These are phyloP conservation scores for Camponotus pennsylvanicus DNA, from an alignment of 1,140 invertebrate species.

Conservation along the genomic window DNA sequence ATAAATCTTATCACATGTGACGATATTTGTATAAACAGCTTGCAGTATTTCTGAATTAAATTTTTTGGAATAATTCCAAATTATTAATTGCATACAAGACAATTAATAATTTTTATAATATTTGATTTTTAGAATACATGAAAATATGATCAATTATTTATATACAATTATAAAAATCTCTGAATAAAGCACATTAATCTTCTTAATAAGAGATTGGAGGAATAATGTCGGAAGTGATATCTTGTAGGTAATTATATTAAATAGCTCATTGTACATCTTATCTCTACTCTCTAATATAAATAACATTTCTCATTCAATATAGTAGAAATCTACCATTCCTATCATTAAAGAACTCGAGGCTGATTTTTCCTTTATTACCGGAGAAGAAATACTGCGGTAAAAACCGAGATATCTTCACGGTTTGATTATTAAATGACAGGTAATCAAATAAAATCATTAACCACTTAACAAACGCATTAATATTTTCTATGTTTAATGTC, in stretches of 20 bases:
- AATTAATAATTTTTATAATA: not conserved
- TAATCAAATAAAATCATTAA: conserved; percentile 25
- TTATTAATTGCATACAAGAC: not conserved
- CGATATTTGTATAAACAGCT: no score
- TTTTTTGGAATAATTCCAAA: not conserved
- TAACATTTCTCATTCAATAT: not conserved
- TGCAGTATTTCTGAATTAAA: not conserved
- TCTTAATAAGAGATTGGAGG: not conserved
- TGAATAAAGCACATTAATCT: not conserved
- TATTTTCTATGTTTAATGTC: conserved; percentile 14
- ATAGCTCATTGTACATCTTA: not conserved
- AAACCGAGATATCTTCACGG: not conserved
- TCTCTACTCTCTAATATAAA: no score
- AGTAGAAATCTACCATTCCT: not conserved
- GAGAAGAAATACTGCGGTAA: not conserved
- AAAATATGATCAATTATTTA: not conserved
- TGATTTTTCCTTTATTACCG: not conserved
- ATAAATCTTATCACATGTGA: not conserved
- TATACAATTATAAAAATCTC: not conserved
- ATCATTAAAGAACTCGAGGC: not conserved
- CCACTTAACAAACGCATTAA: not conserved
- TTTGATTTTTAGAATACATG: not conserved
- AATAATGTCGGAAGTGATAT: not conserved
- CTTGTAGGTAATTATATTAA: not conserved
- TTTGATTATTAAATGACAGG: not conserved